These are phyloP conservation scores for Notolepis coatsorum DNA, from an alignment of 2,797 vertebrate genomes.

Conservation along the genomic window DNA sequence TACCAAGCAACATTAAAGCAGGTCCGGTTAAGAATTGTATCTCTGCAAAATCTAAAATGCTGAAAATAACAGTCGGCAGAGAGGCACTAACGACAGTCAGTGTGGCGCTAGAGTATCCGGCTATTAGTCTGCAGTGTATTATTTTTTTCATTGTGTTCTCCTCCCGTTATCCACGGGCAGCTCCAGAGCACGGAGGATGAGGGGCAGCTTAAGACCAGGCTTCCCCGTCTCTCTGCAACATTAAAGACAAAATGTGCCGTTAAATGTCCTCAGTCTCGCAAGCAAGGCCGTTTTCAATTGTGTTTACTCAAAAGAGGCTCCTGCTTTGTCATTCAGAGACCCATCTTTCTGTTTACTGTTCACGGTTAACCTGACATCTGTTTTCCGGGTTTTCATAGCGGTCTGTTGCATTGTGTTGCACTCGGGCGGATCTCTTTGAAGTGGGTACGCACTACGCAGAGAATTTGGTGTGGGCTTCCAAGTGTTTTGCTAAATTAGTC, in stretches of 20 bases:
- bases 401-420: not conserved
- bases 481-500: not conserved
- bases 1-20: not conserved
- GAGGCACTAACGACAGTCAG: not conserved
- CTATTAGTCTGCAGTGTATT: not conserved
- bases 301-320: too few relatives aligned
- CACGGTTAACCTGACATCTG: not conserved
- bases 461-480: not conserved
- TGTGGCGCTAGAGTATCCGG: not conserved
- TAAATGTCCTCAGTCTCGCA: not conserved
- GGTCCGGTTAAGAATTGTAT: not conserved
- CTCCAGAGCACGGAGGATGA: not conserved
- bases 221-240: not conserved
- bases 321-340: not conserved
- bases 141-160: not conserved
- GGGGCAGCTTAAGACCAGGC: not conserved
- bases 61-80: not conserved
- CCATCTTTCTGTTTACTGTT: not conserved
- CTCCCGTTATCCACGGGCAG: not conserved
- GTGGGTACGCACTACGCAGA: not conserved
- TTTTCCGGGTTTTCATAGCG: not conserved
- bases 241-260: conserved; percentile 3
- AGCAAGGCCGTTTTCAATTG: too few relatives aligned
- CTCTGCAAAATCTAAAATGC: not conserved
- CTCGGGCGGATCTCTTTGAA: not conserved